Evolutionary conservation across 1,140 invertebrate genomes (phyloP).

Genomic region (Tetramorium simillimum): DNA sequence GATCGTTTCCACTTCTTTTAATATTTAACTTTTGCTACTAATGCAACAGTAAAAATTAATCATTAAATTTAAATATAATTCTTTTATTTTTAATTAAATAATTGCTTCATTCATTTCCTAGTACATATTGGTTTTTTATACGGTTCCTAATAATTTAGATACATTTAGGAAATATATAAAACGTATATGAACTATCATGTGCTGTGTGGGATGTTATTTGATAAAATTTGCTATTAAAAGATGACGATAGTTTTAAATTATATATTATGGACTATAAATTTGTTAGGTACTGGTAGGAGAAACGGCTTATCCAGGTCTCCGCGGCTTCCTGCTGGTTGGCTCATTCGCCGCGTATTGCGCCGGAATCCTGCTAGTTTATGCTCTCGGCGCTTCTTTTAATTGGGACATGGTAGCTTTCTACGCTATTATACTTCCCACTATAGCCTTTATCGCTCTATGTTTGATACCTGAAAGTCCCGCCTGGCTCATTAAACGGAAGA

Average conservation of each 20-base stretch:
- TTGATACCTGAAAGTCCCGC: conserved; percentile 90
- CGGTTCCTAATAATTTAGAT: too few species aligned
- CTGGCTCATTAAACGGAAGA: conserved; percentile 88
- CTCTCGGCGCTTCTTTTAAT: conserved; percentile 87
- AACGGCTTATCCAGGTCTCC: conserved; percentile 88
- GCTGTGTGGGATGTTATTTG: too few species aligned
- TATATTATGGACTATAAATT: background rate
- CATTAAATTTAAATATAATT: background rate
- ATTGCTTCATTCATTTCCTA: background rate
- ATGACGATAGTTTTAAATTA: background rate
- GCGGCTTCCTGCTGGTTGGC: conserved; percentile 88
- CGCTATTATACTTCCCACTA: conserved; percentile 87
- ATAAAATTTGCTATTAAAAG: background rate
- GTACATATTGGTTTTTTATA: too few species aligned
- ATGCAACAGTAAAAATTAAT: background rate
- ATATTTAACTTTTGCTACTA: background rate
- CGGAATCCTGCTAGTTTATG: conserved; percentile 90
- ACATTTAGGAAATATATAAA: too few species aligned
- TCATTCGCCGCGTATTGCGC: conserved; percentile 89
- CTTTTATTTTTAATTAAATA: background rate
- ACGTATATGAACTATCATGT: too few species aligned
- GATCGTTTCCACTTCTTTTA: background rate
- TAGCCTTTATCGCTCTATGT: conserved; percentile 87
- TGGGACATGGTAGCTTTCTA: conserved; percentile 89
- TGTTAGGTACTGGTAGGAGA: conserved; percentile 90